Conservation (phyloP, 2,888 invertebrate genomes). For the Antitype chi region DNA sequence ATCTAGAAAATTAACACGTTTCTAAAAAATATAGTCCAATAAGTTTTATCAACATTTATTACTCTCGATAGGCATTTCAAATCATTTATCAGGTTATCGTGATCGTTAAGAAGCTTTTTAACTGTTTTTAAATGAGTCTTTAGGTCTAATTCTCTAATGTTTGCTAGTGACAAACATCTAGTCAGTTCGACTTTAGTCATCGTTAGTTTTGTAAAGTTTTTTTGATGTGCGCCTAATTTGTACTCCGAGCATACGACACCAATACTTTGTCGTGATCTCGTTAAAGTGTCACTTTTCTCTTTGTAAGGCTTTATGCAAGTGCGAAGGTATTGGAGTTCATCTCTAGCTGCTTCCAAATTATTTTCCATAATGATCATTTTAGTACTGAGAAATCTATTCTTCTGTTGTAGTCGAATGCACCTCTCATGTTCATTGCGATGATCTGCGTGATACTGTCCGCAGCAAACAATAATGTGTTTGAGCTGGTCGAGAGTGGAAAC, state of each 20-base stretch:
- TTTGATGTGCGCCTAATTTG: slow-evolving; percentile 39
- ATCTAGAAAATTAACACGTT: not conserved
- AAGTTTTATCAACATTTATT: slow-evolving; percentile 51
- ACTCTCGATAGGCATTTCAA: slow-evolving; percentile 72
- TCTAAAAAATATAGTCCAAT: not conserved
- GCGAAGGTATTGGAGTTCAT: slow-evolving; percentile 71
- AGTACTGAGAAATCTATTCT: slow-evolving; percentile 75
- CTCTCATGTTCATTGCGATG: slow-evolving; percentile 72
- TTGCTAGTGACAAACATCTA: slow-evolving; percentile 36
- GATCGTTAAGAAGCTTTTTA: slow-evolving; percentile 76
- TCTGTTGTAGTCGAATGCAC: slow-evolving; percentile 74
- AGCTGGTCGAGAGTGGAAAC: slow-evolving; percentile 70
- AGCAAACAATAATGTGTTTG: slow-evolving; percentile 75
- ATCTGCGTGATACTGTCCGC: slow-evolving; percentile 78
- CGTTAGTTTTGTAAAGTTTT: slow-evolving; percentile 45
- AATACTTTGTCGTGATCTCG: slow-evolving; percentile 30
- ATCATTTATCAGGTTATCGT: slow-evolving; percentile 75
- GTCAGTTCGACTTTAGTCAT: slow-evolving; percentile 54
- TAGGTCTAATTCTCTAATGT: slow-evolving; percentile 67
- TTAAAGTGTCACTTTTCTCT: slow-evolving; percentile 62
- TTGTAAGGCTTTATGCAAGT: slow-evolving; percentile 62
- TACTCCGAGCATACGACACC: slow-evolving; percentile 53
- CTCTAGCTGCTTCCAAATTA: slow-evolving; percentile 67
- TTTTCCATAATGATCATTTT: slow-evolving; percentile 76
- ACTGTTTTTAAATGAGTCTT: slow-evolving; percentile 75